Evolutionary conservation across 2,113 vertebrate genomes (phyloP).

Genomic region (Ammospiza nelsoni): DNA sequence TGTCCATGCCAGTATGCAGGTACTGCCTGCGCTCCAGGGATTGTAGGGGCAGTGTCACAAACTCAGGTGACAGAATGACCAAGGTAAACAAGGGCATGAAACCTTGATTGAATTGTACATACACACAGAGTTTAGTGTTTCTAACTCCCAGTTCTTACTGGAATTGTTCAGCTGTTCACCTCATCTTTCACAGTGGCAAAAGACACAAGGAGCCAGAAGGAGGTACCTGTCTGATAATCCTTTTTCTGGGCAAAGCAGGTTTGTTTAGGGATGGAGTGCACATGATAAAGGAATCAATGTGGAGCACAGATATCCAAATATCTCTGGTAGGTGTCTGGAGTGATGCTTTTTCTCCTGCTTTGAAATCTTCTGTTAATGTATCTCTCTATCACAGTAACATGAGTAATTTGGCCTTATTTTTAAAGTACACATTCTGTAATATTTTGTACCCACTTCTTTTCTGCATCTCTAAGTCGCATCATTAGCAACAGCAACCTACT

Average conservation of each 20-base stretch:
- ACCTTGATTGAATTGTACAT: rapidly evolving
- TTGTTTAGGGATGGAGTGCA: background rate
- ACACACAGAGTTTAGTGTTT: background rate
- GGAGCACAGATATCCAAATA: background rate
- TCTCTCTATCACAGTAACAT: background rate
- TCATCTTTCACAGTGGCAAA: background rate
- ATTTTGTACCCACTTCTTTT: background rate
- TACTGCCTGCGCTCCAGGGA: background rate
- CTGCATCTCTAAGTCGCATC: background rate
- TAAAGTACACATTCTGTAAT: background rate
- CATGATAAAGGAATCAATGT: rapidly evolving
- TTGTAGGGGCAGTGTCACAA: background rate
- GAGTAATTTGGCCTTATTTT: background rate
- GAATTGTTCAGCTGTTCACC: background rate
- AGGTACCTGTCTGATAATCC: background rate
- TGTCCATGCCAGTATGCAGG: background rate
- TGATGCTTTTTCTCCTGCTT: background rate
- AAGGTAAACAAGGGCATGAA: background rate
- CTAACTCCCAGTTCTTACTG: background rate
- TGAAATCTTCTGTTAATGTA: background rate
- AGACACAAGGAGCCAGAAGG: background rate
- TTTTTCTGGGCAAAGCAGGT: background rate
- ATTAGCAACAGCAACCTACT: background rate
- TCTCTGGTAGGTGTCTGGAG: background rate
- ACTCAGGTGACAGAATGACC: background rate